Percentiles rank a stretch among this genome's conserved stretches.
Evolutionary conservation across 2,113 vertebrate genomes (phyloP).

Genomic region (Mustela lutreola): DNA sequence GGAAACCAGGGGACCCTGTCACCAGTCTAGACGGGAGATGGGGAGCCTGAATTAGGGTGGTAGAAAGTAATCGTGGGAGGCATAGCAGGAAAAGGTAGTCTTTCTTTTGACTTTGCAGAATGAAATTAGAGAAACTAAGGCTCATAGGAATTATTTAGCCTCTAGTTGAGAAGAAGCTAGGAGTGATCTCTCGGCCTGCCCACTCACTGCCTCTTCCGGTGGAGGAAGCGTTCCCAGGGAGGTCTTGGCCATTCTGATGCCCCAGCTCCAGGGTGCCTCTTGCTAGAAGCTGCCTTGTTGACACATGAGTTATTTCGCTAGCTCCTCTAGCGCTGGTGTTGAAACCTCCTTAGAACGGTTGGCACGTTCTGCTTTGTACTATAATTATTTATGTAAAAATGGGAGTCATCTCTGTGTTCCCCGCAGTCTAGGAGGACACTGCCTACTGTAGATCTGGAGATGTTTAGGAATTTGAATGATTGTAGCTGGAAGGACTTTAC

Average conservation of each 20-base stretch:
- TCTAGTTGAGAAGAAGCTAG: background rate
- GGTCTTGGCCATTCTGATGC: background rate
- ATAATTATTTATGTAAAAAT: background rate
- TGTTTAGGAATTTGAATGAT: background rate
- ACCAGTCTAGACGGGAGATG: background rate
- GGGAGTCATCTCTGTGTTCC: background rate
- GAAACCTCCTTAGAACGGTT: background rate
- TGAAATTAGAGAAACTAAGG: constrained; percentile 12
- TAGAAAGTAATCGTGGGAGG: background rate
- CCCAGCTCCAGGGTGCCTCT: background rate
- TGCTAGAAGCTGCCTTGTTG: background rate
- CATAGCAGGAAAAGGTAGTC: background rate
- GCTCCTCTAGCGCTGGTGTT: background rate
- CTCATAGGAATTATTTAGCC: background rate
- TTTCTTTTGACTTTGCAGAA: background rate
- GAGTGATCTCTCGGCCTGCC: background rate
- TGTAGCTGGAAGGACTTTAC: background rate
- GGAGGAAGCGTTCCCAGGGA: background rate
- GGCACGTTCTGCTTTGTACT: background rate
- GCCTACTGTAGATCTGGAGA: background rate
- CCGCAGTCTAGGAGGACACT: background rate
- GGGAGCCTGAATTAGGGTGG: background rate
- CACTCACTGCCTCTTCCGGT: background rate
- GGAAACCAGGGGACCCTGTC: background rate
- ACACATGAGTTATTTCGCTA: background rate